phyloP scores from a whole-genome alignment of 2,888 invertebrate genomes.

The Eretmocerus hayati region DNA sequence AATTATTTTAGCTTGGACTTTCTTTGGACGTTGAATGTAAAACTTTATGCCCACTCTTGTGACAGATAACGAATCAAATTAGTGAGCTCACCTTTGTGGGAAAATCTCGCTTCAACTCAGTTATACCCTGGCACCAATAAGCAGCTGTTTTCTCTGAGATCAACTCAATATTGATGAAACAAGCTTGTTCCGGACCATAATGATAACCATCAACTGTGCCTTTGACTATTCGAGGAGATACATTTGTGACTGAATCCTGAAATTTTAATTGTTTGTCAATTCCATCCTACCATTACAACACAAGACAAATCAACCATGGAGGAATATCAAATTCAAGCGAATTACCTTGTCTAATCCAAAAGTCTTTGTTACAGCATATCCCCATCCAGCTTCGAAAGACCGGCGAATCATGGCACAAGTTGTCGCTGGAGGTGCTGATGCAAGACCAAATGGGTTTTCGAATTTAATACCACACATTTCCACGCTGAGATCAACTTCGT shows the following conservation, averaged over 20 bases:
- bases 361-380: constrained; percentile 95
- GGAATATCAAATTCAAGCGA: background rate
- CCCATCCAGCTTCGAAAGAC: constrained; percentile 95
- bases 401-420: constrained; percentile 90
- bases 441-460: constrained; percentile 94
- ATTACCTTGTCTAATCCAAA: constrained; percentile 85
- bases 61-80: too few species aligned
- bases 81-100: constrained; percentile 72
- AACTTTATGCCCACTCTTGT: too few species aligned
- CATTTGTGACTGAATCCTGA: constrained; percentile 92
- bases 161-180: constrained; percentile 95
- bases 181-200: constrained; percentile 93
- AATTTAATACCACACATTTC: constrained; percentile 90
- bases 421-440: constrained; percentile 95
- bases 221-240: constrained; percentile 92
- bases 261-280: constrained; percentile 23
- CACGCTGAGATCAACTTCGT: constrained; percentile 87
- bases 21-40: too few species aligned
- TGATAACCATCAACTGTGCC: constrained; percentile 87
- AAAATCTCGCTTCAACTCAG: constrained; percentile 85
- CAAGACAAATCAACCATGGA: too few species aligned
- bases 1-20: too few species aligned
- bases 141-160: constrained; percentile 93
- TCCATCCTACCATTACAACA: too few species aligned
- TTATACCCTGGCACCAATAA: constrained; percentile 87